Conservation (phyloP, 2,797 vertebrate genomes). For the Emydoidea blandingii region DNA sequence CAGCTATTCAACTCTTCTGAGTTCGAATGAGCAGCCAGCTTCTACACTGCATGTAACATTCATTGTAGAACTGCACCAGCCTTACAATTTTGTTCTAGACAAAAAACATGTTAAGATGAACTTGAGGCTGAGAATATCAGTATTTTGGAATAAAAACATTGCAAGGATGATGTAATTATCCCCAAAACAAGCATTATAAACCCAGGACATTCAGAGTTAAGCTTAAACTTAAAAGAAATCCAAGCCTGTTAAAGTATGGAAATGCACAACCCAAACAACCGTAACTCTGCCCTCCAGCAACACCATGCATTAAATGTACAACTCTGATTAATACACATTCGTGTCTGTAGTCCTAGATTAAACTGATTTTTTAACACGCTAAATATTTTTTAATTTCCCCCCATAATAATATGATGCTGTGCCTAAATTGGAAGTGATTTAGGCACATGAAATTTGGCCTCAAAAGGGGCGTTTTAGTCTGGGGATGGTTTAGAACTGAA, state of each 20-base stretch:
- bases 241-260: background rate
- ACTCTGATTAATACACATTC: background rate
- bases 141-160: background rate
- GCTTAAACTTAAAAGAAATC: background rate
- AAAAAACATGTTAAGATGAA: background rate
- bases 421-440: background rate
- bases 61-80: background rate
- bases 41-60: background rate
- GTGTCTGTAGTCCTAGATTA: background rate
- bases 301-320: background rate
- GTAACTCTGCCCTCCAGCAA: background rate
- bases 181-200: background rate
- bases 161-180: background rate
- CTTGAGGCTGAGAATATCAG: background rate
- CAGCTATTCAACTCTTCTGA: background rate
- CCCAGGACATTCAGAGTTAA: background rate
- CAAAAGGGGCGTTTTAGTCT: background rate
- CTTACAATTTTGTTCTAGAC: background rate
- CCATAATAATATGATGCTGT: background rate
- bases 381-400: background rate
- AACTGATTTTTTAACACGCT: background rate
- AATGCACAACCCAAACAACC: background rate
- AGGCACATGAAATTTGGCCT: background rate
- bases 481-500: background rate
- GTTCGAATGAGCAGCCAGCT: background rate